Percentiles rank a stretch among this genome's conserved stretches.
Conservation (phyloP, 2,888 invertebrate species). For the Ennomos quercinarius region DNA sequence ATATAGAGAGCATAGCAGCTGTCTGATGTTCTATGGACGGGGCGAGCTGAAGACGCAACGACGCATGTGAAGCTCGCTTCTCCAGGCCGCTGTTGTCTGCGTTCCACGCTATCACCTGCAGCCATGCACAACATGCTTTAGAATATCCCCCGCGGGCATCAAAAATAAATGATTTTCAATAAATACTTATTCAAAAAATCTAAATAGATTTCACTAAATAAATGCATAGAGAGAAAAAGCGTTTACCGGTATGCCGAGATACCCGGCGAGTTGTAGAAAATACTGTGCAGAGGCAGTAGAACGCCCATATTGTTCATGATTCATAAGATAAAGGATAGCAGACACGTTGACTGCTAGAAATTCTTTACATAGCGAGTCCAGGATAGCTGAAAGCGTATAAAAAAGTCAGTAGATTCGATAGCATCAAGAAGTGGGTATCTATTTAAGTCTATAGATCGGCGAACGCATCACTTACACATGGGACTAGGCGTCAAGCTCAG, state of each 20-base stretch:
- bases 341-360: slow-evolving; percentile 95
- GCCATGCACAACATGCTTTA: slow-evolving; percentile 16
- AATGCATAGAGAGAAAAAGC: slow-evolving; percentile 50
- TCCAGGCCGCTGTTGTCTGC: slow-evolving; percentile 97
- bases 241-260: slow-evolving; percentile 95
- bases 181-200: slow-evolving; percentile 10
- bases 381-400: slow-evolving; percentile 89
- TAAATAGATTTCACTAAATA: slow-evolving; percentile 15
- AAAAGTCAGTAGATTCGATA: slow-evolving; percentile 49
- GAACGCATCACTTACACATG: slow-evolving; percentile 86
- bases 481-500: slow-evolving; percentile 91
- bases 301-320: slow-evolving; percentile 96
- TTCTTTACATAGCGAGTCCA: slow-evolving; percentile 95
- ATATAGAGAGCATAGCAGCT: slow-evolving; percentile 97
- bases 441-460: slow-evolving; percentile 4
- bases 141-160: slow-evolving; percentile 1
- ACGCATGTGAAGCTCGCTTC: slow-evolving; percentile 93
- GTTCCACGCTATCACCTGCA: slow-evolving; percentile 96
- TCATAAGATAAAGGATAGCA: slow-evolving; percentile 97
- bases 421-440: slow-evolving; percentile 36
- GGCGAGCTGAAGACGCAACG: slow-evolving; percentile 96
- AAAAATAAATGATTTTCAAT: not conserved
- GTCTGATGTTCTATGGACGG: slow-evolving; percentile 99
- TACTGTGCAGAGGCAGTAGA: slow-evolving; percentile 97
- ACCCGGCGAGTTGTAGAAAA: slow-evolving; percentile 96